Percentiles rank a stretch among this genome's conserved stretches.
Conservation (phyloP, 2,888 invertebrate genomes). For the Zaprionus lineosus region DNA sequence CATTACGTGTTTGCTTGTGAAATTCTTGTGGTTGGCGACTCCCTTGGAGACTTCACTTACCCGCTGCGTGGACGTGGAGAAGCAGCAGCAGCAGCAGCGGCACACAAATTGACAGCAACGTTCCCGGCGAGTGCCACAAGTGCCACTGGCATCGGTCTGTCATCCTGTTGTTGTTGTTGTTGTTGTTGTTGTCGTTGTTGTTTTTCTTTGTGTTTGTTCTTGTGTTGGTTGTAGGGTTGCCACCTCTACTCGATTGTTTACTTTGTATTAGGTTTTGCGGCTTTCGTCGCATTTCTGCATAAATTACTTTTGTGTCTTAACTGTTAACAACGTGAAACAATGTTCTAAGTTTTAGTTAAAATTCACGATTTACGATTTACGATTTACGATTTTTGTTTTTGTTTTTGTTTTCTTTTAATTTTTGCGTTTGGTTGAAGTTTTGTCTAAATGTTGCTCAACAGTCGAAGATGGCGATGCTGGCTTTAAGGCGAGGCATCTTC, state of each 20-base stretch:
- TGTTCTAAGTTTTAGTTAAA: constrained; percentile 18
- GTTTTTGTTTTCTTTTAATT: constrained; percentile 16
- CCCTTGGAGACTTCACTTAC: constrained; percentile 48
- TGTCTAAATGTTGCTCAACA: constrained; percentile 12
- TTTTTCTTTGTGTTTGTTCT: no score
- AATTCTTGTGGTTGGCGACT: constrained; percentile 38
- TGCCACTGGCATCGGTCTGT: constrained; percentile 28
- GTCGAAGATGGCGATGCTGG: constrained; percentile 19
- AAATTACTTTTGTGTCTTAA: constrained; percentile 40
- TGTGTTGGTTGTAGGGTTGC: constrained; percentile 10
- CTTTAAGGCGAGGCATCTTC: constrained; percentile 55
- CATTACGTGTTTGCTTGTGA: constrained; percentile 37
- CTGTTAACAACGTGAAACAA: no score
- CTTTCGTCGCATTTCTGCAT: constrained; percentile 74
- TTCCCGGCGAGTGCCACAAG: constrained; percentile 57
- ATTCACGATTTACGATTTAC: no score
- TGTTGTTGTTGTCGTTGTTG: constrained; percentile 11
- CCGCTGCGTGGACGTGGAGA: constrained; percentile 49
- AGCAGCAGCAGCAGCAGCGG: constrained; percentile 30
- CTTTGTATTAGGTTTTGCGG: constrained; percentile 55
- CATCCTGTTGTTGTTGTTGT: constrained; percentile 53
- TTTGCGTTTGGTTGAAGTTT: neutral
- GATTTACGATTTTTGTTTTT: constrained; percentile 24
- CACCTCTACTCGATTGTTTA: constrained; percentile 35
- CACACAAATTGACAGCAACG: constrained; percentile 48